A percentile compares a stretch with the other conserved stretches of the same genome.
These are phyloP conservation scores for Rhopilema esculentum DNA, from an alignment of 30 jellyfish, hydroid and myxozoan genomes.

Conservation along the genomic window DNA sequence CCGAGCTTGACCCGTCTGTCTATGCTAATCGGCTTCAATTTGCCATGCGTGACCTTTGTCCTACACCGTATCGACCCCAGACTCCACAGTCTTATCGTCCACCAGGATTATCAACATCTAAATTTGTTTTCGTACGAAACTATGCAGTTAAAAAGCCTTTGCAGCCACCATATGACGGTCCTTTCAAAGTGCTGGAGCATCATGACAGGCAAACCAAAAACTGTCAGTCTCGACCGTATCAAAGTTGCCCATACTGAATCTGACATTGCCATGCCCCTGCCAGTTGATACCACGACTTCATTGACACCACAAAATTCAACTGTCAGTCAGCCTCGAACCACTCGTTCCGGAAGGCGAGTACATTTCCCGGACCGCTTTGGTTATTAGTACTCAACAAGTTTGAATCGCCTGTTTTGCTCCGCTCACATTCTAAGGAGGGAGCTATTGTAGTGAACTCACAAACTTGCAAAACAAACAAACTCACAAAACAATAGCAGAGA, in stretches of 20 bases:
- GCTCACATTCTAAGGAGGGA: background rate
- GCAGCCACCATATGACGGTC: slow-evolving; percentile 3
- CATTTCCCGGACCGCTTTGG: background rate
- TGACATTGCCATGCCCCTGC: slow-evolving; percentile 3
- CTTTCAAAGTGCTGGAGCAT: slow-evolving; percentile 5
- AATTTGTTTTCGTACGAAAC: slow-evolving; percentile 10
- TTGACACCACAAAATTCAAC: background rate
- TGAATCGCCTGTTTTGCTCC: background rate
- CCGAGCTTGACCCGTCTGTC: slow-evolving; percentile 12
- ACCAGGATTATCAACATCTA: slow-evolving; percentile 1
- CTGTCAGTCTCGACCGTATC: slow-evolving; percentile 16
- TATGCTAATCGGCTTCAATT: slow-evolving; percentile 3
- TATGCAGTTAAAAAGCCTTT: background rate
- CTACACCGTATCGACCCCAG: background rate
- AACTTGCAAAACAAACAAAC: no score
- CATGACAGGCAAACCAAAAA: slow-evolving; percentile 1
- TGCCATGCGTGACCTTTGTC: background rate
- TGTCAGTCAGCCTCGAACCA: background rate
- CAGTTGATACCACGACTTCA: background rate
- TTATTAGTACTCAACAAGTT: background rate
- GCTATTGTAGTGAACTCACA: background rate
- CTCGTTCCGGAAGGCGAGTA: background rate
- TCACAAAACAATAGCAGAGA: background rate
- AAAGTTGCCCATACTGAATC: slow-evolving; percentile 16
- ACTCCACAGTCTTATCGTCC: slow-evolving; percentile 2